Evolutionary conservation across 2,797 vertebrate species (phyloP).

Genomic region (Cyprinella venusta): DNA sequence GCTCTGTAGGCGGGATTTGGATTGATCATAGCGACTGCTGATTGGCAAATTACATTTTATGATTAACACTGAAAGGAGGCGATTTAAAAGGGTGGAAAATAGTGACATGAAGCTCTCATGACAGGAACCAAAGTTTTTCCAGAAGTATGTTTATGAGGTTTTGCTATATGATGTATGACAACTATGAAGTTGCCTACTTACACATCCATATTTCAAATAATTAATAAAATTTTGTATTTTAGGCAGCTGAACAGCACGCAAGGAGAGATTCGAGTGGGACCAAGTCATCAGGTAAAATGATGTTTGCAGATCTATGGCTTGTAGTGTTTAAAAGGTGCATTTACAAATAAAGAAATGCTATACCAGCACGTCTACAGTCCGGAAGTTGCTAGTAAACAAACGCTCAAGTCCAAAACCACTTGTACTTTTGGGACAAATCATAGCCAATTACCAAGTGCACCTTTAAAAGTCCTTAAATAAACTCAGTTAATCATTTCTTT

Average conservation of each 20-base stretch:
- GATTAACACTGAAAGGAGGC: slow-evolving; percentile 57
- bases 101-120: slow-evolving; percentile 43
- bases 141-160: not conserved
- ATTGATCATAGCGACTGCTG: slow-evolving; percentile 33
- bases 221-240: slow-evolving; percentile 56
- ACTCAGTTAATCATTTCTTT: not conserved
- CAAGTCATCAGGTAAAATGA: slow-evolving; percentile 91
- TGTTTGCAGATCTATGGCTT: not conserved
- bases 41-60: slow-evolving; percentile 54
- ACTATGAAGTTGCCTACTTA: not conserved
- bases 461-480: not conserved
- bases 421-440: not conserved
- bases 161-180: not conserved
- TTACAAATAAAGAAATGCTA: not conserved
- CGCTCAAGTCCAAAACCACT: not conserved
- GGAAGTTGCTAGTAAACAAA: not conserved
- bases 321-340: not conserved
- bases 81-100: slow-evolving; percentile 59
- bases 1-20: slow-evolving; percentile 80
- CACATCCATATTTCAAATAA: not conserved
- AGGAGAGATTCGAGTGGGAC: slow-evolving; percentile 96
- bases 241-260: slow-evolving; percentile 99
- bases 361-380: not conserved
- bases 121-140: slow-evolving; percentile 44
- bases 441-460: not conserved